A percentile compares a stretch with the other conserved stretches of the same genome.
Evolutionary conservation across 1,140 invertebrate species (phyloP).

Genomic region (Drosophila guanche): DNA sequence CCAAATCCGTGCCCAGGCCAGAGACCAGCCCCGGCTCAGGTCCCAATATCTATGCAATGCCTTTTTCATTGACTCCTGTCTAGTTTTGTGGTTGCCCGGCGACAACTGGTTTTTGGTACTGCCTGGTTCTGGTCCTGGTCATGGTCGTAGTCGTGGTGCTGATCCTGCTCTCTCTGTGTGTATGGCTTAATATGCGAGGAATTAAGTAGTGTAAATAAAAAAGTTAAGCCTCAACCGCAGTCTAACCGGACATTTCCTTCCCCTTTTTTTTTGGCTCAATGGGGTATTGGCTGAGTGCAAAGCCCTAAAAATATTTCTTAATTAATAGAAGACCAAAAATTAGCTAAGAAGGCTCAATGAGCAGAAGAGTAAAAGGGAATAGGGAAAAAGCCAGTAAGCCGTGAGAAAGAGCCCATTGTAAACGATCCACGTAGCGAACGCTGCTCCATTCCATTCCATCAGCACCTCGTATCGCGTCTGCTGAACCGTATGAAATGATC

Average conservation of each 20-base stretch:
- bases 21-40: slow-evolving; percentile 20
- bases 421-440: slow-evolving; percentile 21
- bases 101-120: slow-evolving; percentile 66
- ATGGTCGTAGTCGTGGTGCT: too few relatives aligned
- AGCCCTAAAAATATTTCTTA: slow-evolving; percentile 61
- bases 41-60: slow-evolving; percentile 60
- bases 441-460: slow-evolving; percentile 24
- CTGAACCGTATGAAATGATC: slow-evolving; percentile 36
- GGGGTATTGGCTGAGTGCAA: slow-evolving; percentile 3
- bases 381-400: background rate
- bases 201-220: slow-evolving; percentile 69
- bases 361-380: background rate
- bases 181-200: slow-evolving; percentile 59
- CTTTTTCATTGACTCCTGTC: slow-evolving; percentile 67
- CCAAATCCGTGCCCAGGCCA: slow-evolving; percentile 58
- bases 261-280: slow-evolving; percentile 18
- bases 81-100: slow-evolving; percentile 70
- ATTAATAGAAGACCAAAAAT: slow-evolving; percentile 47
- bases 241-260: background rate
- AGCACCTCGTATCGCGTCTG: slow-evolving; percentile 34
- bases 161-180: slow-evolving; percentile 10
- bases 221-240: slow-evolving; percentile 56
- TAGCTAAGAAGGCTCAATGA: slow-evolving; percentile 1
- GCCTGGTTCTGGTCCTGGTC: background rate
- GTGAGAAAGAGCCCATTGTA: slow-evolving; percentile 1